A percentile compares a stretch with the other conserved stretches of the same genome.
phyloP scores from a whole-genome alignment of 2,113 vertebrate species.

The Dinomys branickii region DNA sequence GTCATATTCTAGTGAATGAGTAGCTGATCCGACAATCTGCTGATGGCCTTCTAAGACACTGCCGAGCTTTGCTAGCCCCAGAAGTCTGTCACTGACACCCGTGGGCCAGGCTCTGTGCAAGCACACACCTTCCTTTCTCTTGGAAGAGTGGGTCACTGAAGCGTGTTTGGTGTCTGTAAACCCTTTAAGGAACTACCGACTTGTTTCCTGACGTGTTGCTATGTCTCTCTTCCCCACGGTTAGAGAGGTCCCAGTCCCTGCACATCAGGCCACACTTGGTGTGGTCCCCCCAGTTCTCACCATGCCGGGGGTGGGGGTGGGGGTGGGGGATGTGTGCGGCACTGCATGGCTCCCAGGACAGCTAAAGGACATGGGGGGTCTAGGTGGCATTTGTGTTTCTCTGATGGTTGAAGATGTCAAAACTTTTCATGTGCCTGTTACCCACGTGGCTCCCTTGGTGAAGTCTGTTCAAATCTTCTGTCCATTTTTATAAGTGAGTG shows the following conservation, averaged over 20 bases:
- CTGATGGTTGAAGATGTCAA: fast-evolving
- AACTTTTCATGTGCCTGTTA: not conserved
- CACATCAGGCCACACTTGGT: not conserved
- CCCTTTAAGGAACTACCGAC: not conserved
- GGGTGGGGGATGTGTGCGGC: no score
- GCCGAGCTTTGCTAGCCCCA: not conserved
- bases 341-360: fast-evolving
- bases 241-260: not conserved
- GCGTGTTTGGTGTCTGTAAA: not conserved
- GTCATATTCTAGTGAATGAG: not conserved
- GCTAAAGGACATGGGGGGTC: fast-evolving
- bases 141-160: no score
- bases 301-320: no score
- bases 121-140: not conserved
- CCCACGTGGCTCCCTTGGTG: not conserved
- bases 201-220: not conserved
- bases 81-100: not conserved
- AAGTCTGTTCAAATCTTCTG: not conserved
- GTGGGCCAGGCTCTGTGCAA: not conserved
- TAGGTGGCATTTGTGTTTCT: no score
- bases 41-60: not conserved
- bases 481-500: not conserved
- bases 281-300: no score
- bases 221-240: not conserved
- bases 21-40: not conserved